Evolutionary conservation across 2,888 invertebrate species (phyloP), one percentile per base, ranked within the genome.

Genomic region (Pandemis corylana): DNA sequence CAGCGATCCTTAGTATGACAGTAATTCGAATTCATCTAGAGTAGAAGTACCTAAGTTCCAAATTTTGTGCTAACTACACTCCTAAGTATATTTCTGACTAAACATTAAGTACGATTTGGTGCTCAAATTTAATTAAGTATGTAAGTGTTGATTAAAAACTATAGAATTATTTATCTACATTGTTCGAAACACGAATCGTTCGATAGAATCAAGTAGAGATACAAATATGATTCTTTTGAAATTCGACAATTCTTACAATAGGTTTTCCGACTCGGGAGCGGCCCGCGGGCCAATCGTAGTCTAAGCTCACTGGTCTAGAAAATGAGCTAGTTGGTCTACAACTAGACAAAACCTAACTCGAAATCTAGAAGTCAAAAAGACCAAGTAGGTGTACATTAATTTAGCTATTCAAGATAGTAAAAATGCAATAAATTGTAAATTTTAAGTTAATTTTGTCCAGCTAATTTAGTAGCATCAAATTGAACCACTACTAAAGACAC

Each of bases 31-130:
- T 87, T 87, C 84, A 80, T 83, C 83, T 82, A 82, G 78, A 81
- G 65, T 81, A 85, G 81, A 85, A 85, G 82, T 86, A 88, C 82
- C 85, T 85, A 89, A 86, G 80, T 83, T 84, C 87, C 84, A 85
- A 78, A 80, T 81, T 86, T 87, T 87, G 87, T 85, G 87, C 88
- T 88, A 88, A 83, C 87, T 89, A 87, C 84, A 78, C 77, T 78
- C 80, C 83, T 84, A 83, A 79, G 75, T 81, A 81, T 83, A 90
- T 93, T 91, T 93, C 93, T 94, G 90, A 91, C 92, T 94, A 93
- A 93, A 91, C 90, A 93, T 92, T 94, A 94, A 94, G 94, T 94
- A 94, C 94, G 90, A 94, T 94, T 94, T 94, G 94, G 94, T 94
- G 94, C 94, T 94, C 94, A 91, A 92, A 90, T 89, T 90, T 89